Evolutionary conservation across 2,888 invertebrate species (phyloP).

Genomic region (Metacarcinus magister): DNA sequence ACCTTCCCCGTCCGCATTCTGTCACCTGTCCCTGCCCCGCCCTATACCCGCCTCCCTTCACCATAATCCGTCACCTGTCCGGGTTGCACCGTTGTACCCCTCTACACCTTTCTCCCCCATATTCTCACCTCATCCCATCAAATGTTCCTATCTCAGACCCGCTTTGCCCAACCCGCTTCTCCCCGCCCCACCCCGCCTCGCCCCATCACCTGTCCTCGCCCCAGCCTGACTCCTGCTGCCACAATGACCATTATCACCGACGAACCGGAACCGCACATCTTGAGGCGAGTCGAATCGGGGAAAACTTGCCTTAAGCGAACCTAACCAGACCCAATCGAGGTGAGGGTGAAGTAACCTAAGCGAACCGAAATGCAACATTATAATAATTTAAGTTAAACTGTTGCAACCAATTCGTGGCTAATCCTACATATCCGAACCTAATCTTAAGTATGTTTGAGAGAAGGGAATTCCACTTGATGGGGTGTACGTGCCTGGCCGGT

Average conservation of each 20-base stretch:
- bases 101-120: background rate
- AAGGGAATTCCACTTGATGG: background rate
- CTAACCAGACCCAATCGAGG: background rate
- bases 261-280: background rate
- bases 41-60: background rate
- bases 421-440: background rate
- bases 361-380: slow-evolving; percentile 21
- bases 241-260: background rate
- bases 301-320: background rate
- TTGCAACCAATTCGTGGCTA: background rate
- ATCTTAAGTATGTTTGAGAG: background rate
- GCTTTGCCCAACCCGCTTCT: background rate
- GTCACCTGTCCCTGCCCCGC: background rate
- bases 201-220: background rate
- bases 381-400: background rate
- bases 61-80: background rate
- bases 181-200: background rate
- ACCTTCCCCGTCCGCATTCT: background rate
- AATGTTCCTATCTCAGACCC: background rate
- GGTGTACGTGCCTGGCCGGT: background rate
- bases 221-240: background rate
- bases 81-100: background rate
- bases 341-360: background rate
- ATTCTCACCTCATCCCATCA: background rate
- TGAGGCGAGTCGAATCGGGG: background rate